Evolutionary conservation across 2,888 invertebrate species (phyloP), one percentile per base, ranked within the genome.

Genomic region (Chaetogeoica ovagalla): DNA sequence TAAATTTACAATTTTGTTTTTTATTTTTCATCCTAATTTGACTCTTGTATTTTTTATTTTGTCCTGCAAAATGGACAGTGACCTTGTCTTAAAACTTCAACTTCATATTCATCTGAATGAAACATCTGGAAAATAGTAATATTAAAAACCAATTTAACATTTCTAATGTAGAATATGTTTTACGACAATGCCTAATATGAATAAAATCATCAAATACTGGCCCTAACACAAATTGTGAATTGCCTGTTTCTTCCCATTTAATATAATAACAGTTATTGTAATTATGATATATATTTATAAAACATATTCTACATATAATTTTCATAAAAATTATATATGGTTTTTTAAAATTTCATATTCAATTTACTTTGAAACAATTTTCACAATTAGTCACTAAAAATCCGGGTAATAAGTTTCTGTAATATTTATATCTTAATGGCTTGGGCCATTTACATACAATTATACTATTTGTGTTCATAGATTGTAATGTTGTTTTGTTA

Each of bases 41-140:
- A n/a, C 7, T 66, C n/a, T 66, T 17, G 7, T 30, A 15, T 81
- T 30, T 21, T 55, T 11, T 48, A 48, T 48, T 21, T 62, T 63
- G 74, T 74, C 82, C 97, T 90, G 86, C 98, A 99, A 88, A 97
- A 98, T 0, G 98, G 96, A 86, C 98, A 99, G 85, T 91, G 90
- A 0, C 96, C 96, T 85, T 94, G 93, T 85, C 94, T 94, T 81
- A 98, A 89, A 82, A 95, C 88, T 85, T 97, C 96, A 85, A 98
- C 89, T 87, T 98, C 98, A 87, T 93, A 98, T 87, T 99, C 99
- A 87, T 99, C 98, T 39, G 94, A 91, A 87, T 98, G 97, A 87
- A 98, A 99, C 82, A 97, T 88, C 96, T 98, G 87, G 81, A 89
- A 88, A 83, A 57, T 23, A n/a, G n/a, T 13, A 8, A 59, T 19